Conservation (phyloP, 2,888 invertebrate species). For the Parnassius smintheus region DNA sequence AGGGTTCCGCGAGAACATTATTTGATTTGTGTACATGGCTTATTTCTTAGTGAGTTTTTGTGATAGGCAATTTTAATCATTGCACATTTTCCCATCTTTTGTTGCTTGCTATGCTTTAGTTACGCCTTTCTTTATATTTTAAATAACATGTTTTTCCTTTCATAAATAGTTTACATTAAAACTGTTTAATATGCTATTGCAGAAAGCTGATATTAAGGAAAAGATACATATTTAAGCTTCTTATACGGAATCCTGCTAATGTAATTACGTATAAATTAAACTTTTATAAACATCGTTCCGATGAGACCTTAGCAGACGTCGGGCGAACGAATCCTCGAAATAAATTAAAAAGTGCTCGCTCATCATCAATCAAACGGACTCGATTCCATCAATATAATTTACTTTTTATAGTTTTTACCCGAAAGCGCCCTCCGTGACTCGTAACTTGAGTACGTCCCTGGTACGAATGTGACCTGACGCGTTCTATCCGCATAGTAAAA, state of each 20-base stretch:
- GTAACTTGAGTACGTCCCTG: constrained; percentile 52
- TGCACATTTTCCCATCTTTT: constrained; percentile 24
- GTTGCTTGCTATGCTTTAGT: constrained; percentile 22
- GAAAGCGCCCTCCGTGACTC: constrained; percentile 75
- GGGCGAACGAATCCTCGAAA: constrained; percentile 71
- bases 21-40: constrained; percentile 26
- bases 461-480: constrained; percentile 40
- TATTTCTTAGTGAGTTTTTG: constrained; percentile 24
- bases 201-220: not conserved
- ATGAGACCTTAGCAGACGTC: constrained; percentile 55
- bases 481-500: constrained; percentile 25
- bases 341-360: constrained; percentile 79
- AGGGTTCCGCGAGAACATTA: constrained; percentile 37
- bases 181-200: not conserved
- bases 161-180: not conserved
- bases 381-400: constrained; percentile 81
- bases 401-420: constrained; percentile 79
- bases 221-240: not conserved
- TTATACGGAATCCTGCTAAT: constrained; percentile 21
- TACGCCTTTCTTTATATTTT: constrained; percentile 24
- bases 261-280: constrained; percentile 28
- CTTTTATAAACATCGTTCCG: constrained; percentile 36
- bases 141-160: constrained; percentile 4
- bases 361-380: constrained; percentile 79
- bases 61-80: constrained; percentile 23